Percentiles rank a stretch among this genome's conserved stretches.
Conservation (phyloP, 2,113 vertebrate genomes). For the Pampusana beccarii region DNA sequence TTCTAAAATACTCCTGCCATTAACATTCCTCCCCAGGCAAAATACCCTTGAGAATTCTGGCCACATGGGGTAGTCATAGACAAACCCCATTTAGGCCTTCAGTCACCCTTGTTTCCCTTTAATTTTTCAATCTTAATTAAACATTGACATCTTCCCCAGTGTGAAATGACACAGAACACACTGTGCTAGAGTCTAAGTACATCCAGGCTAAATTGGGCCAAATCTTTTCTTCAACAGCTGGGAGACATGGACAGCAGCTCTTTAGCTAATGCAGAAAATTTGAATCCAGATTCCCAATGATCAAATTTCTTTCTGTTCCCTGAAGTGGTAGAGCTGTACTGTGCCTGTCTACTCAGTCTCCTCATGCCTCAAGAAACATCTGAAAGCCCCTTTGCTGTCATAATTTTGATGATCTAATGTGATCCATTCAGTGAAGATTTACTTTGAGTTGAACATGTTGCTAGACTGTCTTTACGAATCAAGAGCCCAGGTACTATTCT, state of each 20-base stretch:
- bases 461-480: background rate
- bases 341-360: background rate
- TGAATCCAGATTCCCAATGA: background rate
- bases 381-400: background rate
- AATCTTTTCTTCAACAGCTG: background rate
- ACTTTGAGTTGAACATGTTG: background rate
- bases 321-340: background rate
- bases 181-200: background rate
- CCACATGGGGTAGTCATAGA: background rate
- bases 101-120: background rate
- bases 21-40: slow-evolving; percentile 1
- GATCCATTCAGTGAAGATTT: background rate
- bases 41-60: background rate
- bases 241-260: background rate
- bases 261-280: background rate
- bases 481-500: background rate
- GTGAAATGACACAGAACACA: background rate
- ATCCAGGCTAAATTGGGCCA: background rate
- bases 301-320: background rate
- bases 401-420: background rate
- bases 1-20: background rate
- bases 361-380: background rate
- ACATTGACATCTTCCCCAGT: background rate
- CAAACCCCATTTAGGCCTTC: background rate
- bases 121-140: slow-evolving; percentile 27